Evolutionary conservation across 2,113 vertebrate genomes (phyloP), one percentile per base, ranked within the genome.

Genomic region (Geothlypis trichas): DNA sequence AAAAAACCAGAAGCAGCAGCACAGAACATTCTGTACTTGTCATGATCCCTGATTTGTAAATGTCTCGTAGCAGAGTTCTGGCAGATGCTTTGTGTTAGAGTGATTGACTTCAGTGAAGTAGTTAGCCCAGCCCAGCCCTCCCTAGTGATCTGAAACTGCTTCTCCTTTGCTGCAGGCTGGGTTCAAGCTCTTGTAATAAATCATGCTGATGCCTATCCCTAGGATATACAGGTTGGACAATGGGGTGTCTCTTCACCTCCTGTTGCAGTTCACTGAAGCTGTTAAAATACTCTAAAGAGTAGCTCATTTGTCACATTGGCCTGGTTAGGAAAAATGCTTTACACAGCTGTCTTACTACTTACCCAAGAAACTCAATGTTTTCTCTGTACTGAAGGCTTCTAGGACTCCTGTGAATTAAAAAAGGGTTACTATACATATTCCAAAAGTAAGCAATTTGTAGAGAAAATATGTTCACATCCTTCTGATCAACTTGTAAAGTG

Each of bases 11-110:
- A 79, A 91, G 69, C 7, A 42, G 35, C 41, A 84, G 47, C 72
- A 75, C 26, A 57, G 95, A 95, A 94, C 75, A 57, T 88, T 96
- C 55, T 90, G 85, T 94, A 74, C 84, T 88, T 96, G 63, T 88
- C 67, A 74, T 73, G 67, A 90, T 90, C 82, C 5, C 6, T 4
- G 19, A 69, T 91, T 89, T 92, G 82, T 89, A 82, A 95, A 78
- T 90, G 87, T 94, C 91, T 96, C 1, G 0, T 85, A 74, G 41
- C 79, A 84, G 66, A 87, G 85, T 86, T 78, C 51, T 94, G 94
- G 74, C 93, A 97, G 85, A 96, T 80, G 85, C 91, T 97, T 96
- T 93, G 67, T 90, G 82, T 86, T 88, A 95, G 67, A 96, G 46
- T 77, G 90, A 95, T 90, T 27, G 37, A 90, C 92, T 94, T 44